These are phyloP conservation scores for Oscheius sp. DNA, from an alignment of 2,888 invertebrate genomes.

Conservation along the genomic window DNA sequence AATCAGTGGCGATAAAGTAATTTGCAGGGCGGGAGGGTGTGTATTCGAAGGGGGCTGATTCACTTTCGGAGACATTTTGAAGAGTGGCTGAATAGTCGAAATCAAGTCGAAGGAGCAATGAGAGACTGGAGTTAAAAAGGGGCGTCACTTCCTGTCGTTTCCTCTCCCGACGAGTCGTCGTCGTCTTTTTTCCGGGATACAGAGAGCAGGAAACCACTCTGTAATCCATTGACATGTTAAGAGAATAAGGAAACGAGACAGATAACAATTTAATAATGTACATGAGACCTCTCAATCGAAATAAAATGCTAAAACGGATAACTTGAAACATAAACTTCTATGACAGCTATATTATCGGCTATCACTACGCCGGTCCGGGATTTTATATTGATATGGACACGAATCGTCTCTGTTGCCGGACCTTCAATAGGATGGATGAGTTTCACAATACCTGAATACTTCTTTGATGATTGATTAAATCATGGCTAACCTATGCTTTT, in stretches of 20 bases:
- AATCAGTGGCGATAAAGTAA: too few relatives aligned
- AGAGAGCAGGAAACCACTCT: too few relatives aligned
- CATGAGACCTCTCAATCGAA: too few relatives aligned
- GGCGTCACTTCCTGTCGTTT: too few relatives aligned
- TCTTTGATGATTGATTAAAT: background rate
- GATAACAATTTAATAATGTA: too few relatives aligned
- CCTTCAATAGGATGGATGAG: slow-evolving; percentile 56
- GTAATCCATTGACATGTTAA: too few relatives aligned
- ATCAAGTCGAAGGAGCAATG: slow-evolving; percentile 14
- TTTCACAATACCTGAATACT: slow-evolving; percentile 59
- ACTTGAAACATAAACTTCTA: slow-evolving; percentile 70
- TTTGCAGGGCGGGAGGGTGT: too few relatives aligned
- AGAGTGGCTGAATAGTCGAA: slow-evolving; percentile 17
- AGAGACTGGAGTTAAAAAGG: background rate
- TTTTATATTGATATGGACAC: slow-evolving; percentile 71
- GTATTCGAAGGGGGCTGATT: slow-evolving; percentile 12
- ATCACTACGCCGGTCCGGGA: slow-evolving; percentile 69
- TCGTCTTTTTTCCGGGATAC: too few relatives aligned
- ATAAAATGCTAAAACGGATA: slow-evolving; percentile 60
- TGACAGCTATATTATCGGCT: slow-evolving; percentile 71
- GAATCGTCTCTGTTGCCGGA: slow-evolving; percentile 46
- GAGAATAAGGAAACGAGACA: too few relatives aligned
- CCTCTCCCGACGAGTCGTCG: too few relatives aligned
- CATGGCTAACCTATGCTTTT: slow-evolving; percentile 68
- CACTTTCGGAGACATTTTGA: slow-evolving; percentile 21